These are phyloP conservation scores for Ovis canadensis DNA, from an alignment of 2,113 vertebrate genomes.

Conservation along the genomic window DNA sequence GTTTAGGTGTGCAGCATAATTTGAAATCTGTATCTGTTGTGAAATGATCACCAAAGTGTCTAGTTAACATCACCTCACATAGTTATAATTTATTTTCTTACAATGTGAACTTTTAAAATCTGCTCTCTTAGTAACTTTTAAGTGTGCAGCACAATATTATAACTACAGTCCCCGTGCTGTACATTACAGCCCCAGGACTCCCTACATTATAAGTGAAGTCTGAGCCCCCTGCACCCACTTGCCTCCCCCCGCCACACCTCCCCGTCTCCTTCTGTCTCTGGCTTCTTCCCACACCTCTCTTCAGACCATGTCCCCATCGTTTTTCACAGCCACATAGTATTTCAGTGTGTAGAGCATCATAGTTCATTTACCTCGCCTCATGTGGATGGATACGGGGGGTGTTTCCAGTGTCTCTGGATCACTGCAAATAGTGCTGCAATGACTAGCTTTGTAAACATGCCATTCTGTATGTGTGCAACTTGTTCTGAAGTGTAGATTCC, in stretches of 20 bases:
- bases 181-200: neutral
- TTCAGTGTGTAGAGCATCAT: neutral
- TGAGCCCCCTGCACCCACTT: neutral
- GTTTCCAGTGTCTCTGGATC: neutral
- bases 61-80: neutral
- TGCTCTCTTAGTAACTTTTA: neutral
- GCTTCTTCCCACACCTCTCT: neutral
- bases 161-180: too few species aligned
- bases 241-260: fast-evolving
- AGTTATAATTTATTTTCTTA: neutral
- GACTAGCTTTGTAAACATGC: neutral
- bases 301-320: neutral
- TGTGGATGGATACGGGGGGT: neutral
- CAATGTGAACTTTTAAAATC: neutral
- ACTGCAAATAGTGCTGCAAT: neutral
- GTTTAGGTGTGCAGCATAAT: neutral
- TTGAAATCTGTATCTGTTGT: neutral
- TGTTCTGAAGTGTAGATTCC: neutral
- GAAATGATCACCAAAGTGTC: neutral
- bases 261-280: neutral
- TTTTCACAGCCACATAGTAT: neutral
- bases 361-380: neutral
- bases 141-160: neutral
- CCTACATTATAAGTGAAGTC: neutral
- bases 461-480: neutral